phyloP scores from a whole-genome alignment of 2,113 vertebrate species.

The Hoplias malabaricus region DNA sequence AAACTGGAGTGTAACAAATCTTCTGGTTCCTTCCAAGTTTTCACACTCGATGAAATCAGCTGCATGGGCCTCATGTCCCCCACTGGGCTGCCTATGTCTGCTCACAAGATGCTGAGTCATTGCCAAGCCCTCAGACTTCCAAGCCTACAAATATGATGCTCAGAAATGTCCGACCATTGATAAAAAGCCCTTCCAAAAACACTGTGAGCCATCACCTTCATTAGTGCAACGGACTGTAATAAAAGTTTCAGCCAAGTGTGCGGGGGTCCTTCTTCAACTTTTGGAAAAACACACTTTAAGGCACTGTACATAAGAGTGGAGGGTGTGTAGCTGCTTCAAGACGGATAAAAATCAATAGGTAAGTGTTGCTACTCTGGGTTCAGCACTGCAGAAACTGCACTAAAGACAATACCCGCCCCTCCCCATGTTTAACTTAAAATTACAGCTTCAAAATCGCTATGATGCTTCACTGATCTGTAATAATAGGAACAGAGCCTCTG shows the following conservation, averaged over 20 bases:
- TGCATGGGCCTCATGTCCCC: background rate
- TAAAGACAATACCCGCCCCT: too few relatives aligned
- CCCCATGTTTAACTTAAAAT: too few relatives aligned
- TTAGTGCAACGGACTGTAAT: conserved; percentile 14
- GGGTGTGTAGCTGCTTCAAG: background rate
- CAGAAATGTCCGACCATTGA: conserved; percentile 14
- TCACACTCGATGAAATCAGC: background rate
- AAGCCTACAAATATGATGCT: conserved; percentile 9
- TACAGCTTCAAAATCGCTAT: too few relatives aligned
- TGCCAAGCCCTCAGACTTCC: background rate
- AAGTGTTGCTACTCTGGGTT: too few relatives aligned
- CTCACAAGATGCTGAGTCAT: conserved; percentile 26
- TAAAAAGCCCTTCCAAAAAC: background rate
- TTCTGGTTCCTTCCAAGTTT: background rate
- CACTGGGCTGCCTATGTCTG: background rate
- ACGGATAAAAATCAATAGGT: background rate
- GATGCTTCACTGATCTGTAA: too few relatives aligned
- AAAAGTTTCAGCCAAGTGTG: conserved; percentile 4
- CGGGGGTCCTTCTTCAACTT: background rate
- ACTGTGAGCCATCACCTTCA: conserved; percentile 2
- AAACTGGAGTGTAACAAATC: background rate
- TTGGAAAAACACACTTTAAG: background rate
- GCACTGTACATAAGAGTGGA: background rate
- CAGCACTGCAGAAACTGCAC: too few relatives aligned
- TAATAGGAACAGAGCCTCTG: too few relatives aligned